Evolutionary conservation across 2,888 invertebrate species (phyloP).

Genomic region (Temnothorax ravouxi): DNA sequence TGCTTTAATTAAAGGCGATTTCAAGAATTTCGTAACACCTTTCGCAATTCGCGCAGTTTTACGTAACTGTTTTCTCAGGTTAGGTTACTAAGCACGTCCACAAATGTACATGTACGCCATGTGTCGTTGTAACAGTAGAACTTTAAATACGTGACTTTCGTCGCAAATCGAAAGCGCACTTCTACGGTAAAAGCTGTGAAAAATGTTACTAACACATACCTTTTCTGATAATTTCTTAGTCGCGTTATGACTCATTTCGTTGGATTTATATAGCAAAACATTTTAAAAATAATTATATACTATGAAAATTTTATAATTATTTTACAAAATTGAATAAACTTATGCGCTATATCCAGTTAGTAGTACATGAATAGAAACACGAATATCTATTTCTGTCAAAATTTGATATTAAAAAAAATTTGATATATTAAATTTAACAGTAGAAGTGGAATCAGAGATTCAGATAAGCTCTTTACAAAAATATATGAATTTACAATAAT

Average conservation of each 20-base stretch:
- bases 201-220: slow-evolving; percentile 22
- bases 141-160: slow-evolving; percentile 48
- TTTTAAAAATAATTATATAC: not conserved
- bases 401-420: not conserved
- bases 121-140: slow-evolving; percentile 47
- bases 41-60: not conserved
- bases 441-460: not conserved
- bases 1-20: slow-evolving; percentile 29
- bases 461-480: not conserved
- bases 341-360: not conserved
- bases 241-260: not conserved
- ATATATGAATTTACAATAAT: not conserved
- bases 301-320: not conserved
- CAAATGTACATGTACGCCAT: slow-evolving; percentile 15
- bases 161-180: slow-evolving; percentile 28
- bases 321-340: slow-evolving; percentile 9
- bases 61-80: slow-evolving; percentile 28
- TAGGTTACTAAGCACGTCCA: slow-evolving; percentile 35
- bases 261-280: not conserved
- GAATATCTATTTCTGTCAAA: not conserved
- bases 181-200: slow-evolving; percentile 31
- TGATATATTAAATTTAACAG: not conserved
- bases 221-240: not conserved
- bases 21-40: not conserved
- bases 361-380: not conserved